These are phyloP conservation scores for Montipora capitata DNA, from an alignment of 92 coral and sea anemone species.

Conservation along the genomic window DNA sequence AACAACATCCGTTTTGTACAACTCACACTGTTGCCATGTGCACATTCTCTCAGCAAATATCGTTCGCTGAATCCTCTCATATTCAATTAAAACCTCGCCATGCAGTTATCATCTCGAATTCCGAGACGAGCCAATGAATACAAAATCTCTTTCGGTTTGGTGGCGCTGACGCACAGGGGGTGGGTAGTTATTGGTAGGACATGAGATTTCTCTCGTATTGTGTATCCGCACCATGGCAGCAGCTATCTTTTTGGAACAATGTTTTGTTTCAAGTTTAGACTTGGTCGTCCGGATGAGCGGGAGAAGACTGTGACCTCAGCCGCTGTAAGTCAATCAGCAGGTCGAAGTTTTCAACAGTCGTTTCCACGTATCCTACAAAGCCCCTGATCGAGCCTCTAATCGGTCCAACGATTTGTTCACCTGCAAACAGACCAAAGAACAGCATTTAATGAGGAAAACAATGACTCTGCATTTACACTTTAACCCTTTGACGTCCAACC, in stretches of 20 bases:
- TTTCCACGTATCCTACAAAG: constrained; percentile 95
- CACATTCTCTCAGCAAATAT: no score
- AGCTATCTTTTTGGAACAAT: background rate
- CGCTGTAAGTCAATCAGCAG: constrained; percentile 73
- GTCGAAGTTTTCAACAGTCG: constrained; percentile 90
- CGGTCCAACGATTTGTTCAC: constrained; percentile 91
- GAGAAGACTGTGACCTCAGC: constrained; percentile 30
- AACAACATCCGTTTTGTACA: background rate
- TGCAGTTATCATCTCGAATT: background rate
- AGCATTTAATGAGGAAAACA: no score
- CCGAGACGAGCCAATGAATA: background rate
- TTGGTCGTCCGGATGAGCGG: background rate
- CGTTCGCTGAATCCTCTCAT: no score
- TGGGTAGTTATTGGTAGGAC: background rate
- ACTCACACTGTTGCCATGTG: background rate
- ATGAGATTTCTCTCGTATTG: background rate
- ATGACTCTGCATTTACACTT: no score
- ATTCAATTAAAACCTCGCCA: no score
- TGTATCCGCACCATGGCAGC: background rate
- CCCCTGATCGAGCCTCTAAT: constrained; percentile 94
- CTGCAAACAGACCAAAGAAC: constrained; percentile 49
- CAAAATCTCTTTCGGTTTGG: background rate
- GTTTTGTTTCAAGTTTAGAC: background rate
- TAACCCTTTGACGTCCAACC: no score
- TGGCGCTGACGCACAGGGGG: background rate